Conservation (phyloP, 2,797 vertebrate species). For the Clarias fuscus region DNA sequence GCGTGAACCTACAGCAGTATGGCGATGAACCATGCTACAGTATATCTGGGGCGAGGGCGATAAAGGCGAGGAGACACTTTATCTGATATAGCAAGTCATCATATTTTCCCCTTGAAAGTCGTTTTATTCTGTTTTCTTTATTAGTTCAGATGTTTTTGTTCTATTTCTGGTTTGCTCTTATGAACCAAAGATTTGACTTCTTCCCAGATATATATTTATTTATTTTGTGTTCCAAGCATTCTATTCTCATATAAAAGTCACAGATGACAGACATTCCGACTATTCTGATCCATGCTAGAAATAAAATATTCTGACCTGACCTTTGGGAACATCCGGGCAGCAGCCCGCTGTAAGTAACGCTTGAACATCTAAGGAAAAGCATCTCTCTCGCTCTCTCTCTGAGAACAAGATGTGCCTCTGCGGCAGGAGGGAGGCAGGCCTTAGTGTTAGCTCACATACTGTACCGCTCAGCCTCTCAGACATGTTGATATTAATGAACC, state of each 20-base stretch:
- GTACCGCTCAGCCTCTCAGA: background rate
- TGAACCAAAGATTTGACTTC: conserved; percentile 46
- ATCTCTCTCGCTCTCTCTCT: background rate
- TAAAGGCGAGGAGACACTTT: conserved; percentile 62
- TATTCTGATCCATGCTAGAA: conserved; percentile 69
- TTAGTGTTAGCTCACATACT: background rate
- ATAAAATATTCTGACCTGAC: conserved; percentile 45
- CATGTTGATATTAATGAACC: conserved; percentile 39
- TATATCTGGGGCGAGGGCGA: conserved; percentile 61
- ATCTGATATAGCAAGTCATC: conserved; percentile 43
- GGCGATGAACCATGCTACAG: conserved; percentile 56
- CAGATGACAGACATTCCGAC: conserved; percentile 54
- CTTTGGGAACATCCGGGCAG: background rate
- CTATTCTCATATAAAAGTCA: conserved; percentile 63
- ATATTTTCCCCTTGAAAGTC: background rate
- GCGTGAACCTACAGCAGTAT: conserved; percentile 66
- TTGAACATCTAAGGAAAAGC: conserved; percentile 44
- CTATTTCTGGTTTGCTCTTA: conserved; percentile 38
- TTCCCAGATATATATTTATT: background rate
- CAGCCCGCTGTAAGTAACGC: background rate
- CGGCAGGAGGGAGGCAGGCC: background rate
- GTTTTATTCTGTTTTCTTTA: conserved; percentile 28
- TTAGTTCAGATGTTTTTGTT: conserved; percentile 55
- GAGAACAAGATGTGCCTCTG: background rate
- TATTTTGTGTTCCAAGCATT: conserved; percentile 66